Evolutionary conservation across 2,113 vertebrate species (phyloP), one percentile per base, ranked within the genome.

Genomic region (Odobenus rosmarus): DNA sequence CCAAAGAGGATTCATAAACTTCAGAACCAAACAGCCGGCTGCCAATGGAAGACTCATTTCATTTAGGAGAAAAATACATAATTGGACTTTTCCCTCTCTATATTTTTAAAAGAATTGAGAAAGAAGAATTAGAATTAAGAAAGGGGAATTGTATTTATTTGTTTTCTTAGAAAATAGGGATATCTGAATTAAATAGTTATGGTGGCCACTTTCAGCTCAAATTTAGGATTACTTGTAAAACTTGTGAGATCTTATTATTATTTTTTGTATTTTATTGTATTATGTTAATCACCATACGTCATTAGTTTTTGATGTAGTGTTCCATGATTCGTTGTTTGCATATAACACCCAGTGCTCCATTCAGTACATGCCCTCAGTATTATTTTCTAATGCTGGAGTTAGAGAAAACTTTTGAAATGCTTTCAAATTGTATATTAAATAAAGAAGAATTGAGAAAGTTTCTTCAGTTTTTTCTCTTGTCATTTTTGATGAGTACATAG

Each of bases 101-200:
- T 89, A 18, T 72, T 51, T 64, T 88, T 62, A 62, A 53, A 91
- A 81, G 14, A 69, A 9, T n/a, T 69, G 53, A 77, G 42, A 62
- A 88, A 84, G 28, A 84, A 93, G 51, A 92, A 42, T 88, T 88
- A n/a, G 46, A 71, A 15, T 72, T 90, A 82, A 87, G 39, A 18
- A 74, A 90, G 79, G 2, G 8, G 21, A 69, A 72, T 14, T 74
- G 0, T n/a, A 39, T 51, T n/a, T 16, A 61, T 42, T 84, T 86
- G 57, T 89, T 80, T 55, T n/a, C 12, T 83, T 90, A 67, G n/a
- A 88, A 92, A 74, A 84, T 16, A 79, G 3, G 18, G 19, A 18
- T 19, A 69, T 33, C 19, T 4, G 11, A 21, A 31, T 88, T 94
- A 80, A 21, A 26, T 93, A 39, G 72, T 87, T 87, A 79, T 10